Evolutionary conservation across 2,113 vertebrate species (phyloP), one percentile per base, ranked within the genome.

Genomic region (Brienomyrus longianalis): DNA sequence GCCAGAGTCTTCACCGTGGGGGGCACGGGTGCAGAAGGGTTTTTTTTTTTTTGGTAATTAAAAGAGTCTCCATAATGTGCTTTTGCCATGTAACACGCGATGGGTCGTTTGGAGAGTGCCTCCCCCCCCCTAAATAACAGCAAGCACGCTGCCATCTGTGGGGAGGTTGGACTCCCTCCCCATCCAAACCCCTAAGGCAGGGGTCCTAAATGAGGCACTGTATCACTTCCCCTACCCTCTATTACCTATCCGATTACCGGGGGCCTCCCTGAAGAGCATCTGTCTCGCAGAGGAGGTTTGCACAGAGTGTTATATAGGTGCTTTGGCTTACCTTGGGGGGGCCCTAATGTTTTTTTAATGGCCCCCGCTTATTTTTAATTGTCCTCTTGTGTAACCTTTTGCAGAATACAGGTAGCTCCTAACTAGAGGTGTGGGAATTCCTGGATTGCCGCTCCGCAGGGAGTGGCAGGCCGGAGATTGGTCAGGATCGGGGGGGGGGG

Each of bases 291-390:
- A 85, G 54, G 74, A 48, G 45, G 52, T 54, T 80, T 89, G 89
- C 77, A 89, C 39, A 66, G 88, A 83, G 77, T 89, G 83, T 89
- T 89, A 31, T 91, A 90, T 54, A 80, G n/a, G 91, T 89, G 91
- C 84, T 91, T 88, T 83, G 89, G 80, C 89, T 92, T 93, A 90
- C 91, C 87, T 87, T 90, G 90, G 66, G 43, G 86, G 52, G 91
- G 92, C 87, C 87, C 83, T 95, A 95, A 96, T 95, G 91, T 91
- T 77, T 88, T 95, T 95, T 95, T 95, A 95, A 95, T 95, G 94
- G 94, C 91, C 91, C 89, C 91, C 93, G 86, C 91, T 93, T 93
- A 92, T 92, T 93, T 91, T 94, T 94, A 94, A 95, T 94, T 93
- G 92, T 92, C 93, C 93, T 90, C 92, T 62, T 94, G 92, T 92